These are phyloP conservation scores for Acleris sparsana DNA, from an alignment of 2,888 invertebrate genomes.

Conservation along the genomic window DNA sequence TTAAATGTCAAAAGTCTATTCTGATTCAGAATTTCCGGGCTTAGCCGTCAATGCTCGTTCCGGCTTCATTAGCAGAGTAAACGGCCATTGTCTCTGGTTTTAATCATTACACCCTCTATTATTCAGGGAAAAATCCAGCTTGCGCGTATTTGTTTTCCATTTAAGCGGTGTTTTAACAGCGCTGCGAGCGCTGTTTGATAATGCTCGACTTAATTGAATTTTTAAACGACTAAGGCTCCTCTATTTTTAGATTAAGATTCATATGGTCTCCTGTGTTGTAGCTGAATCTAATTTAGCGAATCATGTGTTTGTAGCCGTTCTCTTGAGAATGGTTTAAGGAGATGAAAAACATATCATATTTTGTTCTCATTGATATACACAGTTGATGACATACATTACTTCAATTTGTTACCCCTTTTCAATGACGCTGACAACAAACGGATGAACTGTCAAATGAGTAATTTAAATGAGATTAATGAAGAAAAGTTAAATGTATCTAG, in stretches of 20 bases:
- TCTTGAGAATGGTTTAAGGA: too few relatives aligned
- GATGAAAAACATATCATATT: too few relatives aligned
- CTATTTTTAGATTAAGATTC: constrained; percentile 21
- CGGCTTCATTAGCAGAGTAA: constrained; percentile 36
- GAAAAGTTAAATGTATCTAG: too few relatives aligned
- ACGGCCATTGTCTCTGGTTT: constrained; percentile 36
- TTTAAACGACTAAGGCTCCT: constrained; percentile 21
- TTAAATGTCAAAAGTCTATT: background rate
- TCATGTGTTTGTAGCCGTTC: too few relatives aligned
- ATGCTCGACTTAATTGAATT: constrained; percentile 28
- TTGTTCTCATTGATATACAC: too few relatives aligned
- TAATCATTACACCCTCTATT: constrained; percentile 37
- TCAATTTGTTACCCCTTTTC: too few relatives aligned
- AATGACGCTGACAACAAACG: too few relatives aligned
- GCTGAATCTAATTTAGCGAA: too few relatives aligned
- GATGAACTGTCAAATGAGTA: too few relatives aligned
- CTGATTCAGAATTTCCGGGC: background rate
- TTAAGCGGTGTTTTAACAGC: constrained; percentile 21
- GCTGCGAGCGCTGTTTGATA: constrained; percentile 11
- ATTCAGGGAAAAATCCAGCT: constrained; percentile 29
- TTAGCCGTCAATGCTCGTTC: constrained; percentile 8
- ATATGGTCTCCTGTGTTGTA: background rate
- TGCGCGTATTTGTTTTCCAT: constrained; percentile 35
- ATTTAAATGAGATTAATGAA: too few relatives aligned
- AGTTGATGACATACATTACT: too few relatives aligned